A percentile compares a stretch with the other conserved stretches of the same genome.
These are phyloP conservation scores for Spinus olivaceus DNA, from an alignment of 2,797 vertebrate species.

Conservation along the genomic window DNA sequence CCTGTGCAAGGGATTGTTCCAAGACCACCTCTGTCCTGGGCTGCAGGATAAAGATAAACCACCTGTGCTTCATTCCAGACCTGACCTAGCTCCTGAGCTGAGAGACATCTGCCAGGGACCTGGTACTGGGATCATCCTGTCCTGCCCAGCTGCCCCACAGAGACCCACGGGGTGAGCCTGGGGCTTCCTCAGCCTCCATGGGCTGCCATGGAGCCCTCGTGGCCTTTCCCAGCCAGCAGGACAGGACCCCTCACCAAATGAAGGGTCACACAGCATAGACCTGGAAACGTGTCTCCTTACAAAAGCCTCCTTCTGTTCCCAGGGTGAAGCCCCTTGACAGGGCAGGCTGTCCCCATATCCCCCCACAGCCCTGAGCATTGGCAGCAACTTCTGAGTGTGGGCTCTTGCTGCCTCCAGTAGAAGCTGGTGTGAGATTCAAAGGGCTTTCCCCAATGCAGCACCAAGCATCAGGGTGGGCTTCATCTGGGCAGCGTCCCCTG, in stretches of 20 bases:
- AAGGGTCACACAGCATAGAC: not conserved
- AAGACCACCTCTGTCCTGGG: not conserved
- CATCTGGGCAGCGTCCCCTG: fast-evolving
- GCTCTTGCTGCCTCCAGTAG: not conserved
- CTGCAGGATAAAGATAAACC: not conserved
- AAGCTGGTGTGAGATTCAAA: not conserved
- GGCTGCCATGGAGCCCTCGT: fast-evolving
- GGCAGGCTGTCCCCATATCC: fast-evolving
- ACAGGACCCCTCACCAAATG: fast-evolving
- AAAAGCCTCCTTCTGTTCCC: not conserved
- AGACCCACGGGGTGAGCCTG: fast-evolving
- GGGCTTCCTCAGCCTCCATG: fast-evolving
- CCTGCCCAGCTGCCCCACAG: not conserved
- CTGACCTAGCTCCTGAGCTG: not conserved
- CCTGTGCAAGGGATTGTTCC: not conserved
- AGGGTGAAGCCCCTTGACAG: fast-evolving
- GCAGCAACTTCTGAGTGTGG: not conserved
- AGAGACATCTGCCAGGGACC: not conserved
- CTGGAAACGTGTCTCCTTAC: not conserved
- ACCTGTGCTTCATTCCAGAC: not conserved
- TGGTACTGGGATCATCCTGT: fast-evolving
- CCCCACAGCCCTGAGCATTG: not conserved
- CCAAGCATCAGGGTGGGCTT: too few species aligned
- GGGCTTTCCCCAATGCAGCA: not conserved
- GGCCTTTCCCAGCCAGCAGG: not conserved